These are phyloP conservation scores for Drosophila arizonae DNA, from an alignment of 1,140 invertebrate species.

Conservation along the genomic window DNA sequence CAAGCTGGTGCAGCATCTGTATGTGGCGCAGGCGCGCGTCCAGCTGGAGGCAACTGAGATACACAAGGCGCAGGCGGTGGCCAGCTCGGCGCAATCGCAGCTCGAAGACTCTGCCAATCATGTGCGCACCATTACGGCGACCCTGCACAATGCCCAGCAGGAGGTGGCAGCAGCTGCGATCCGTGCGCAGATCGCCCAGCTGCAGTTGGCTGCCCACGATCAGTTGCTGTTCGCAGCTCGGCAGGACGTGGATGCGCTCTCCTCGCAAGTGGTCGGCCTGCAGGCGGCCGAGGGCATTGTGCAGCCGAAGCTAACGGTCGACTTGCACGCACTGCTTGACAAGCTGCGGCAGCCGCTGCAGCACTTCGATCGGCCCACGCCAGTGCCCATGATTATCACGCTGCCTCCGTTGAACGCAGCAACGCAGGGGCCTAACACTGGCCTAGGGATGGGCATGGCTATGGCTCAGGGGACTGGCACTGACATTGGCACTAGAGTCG, in stretches of 20 bases:
- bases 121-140: constrained; percentile 74
- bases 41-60: constrained; percentile 80
- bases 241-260: constrained; percentile 77
- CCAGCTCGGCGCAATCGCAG: constrained; percentile 60
- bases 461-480: background rate
- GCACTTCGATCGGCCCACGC: constrained; percentile 60
- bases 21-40: constrained; percentile 78
- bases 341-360: constrained; percentile 75
- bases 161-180: constrained; percentile 77
- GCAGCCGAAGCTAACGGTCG: constrained; percentile 66
- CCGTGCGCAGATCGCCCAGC: constrained; percentile 75
- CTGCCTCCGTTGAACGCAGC: constrained; percentile 14
- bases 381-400: constrained; percentile 57
- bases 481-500: too few relatives aligned
- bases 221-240: constrained; percentile 78
- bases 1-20: constrained; percentile 72
- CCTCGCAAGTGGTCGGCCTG: constrained; percentile 79
- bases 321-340: constrained; percentile 65
- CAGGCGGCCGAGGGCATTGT: constrained; percentile 81
- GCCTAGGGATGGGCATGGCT: background rate
- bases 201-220: constrained; percentile 80
- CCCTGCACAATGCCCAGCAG: constrained; percentile 76
- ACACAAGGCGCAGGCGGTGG: constrained; percentile 72
- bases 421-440: background rate
- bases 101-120: constrained; percentile 77